phyloP scores from a whole-genome alignment of 2,797 vertebrate genomes.

The Siniperca undulata region DNA sequence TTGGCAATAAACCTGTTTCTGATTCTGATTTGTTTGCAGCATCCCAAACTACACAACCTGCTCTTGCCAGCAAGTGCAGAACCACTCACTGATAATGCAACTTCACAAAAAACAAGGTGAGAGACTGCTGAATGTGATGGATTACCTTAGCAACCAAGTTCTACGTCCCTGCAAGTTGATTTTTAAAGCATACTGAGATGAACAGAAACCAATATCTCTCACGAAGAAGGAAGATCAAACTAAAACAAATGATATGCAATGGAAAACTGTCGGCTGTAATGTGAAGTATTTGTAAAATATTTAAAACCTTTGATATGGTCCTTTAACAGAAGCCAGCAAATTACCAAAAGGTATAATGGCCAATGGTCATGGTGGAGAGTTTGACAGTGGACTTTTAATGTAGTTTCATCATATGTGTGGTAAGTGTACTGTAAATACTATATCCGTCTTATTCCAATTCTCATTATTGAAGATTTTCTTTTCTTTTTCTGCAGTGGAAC shows the following conservation, averaged over 20 bases:
- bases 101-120: not conserved
- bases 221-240: not conserved
- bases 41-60: not conserved
- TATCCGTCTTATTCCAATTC: not conserved
- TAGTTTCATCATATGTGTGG: not conserved
- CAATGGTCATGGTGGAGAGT: not conserved
- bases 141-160: not conserved
- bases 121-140: not conserved
- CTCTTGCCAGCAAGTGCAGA: not conserved
- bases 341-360: not conserved
- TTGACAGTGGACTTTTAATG: not conserved
- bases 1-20: too few relatives aligned
- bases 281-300: not conserved
- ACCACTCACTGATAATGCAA: not conserved
- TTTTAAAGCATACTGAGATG: not conserved
- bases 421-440: not conserved
- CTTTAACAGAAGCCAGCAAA: constrained; percentile 25
- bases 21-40: not conserved
- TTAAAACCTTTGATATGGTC: not conserved
- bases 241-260: not conserved
- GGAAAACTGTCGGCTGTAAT: not conserved
- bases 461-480: not conserved
- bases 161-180: not conserved
- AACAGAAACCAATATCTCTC: not conserved
- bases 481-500: not conserved